These are phyloP conservation scores for Berghia stephanieae DNA, from an alignment of 1,140 invertebrate genomes.

Conservation along the genomic window DNA sequence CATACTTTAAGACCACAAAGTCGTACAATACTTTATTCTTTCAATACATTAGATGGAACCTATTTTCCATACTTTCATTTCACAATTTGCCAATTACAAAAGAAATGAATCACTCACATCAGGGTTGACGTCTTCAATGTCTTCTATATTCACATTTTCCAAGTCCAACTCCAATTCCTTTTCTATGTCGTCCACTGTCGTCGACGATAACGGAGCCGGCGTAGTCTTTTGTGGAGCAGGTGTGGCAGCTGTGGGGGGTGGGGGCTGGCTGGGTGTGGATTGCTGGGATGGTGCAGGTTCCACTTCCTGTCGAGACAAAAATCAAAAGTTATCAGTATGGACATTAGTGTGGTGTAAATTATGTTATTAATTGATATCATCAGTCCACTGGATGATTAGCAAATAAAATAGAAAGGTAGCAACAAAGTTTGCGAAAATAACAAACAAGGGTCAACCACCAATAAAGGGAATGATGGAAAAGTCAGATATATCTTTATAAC, in stretches of 20 bases:
- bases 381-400: too few species aligned
- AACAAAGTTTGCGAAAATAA: too few species aligned
- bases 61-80: not conserved
- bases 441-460: too few species aligned
- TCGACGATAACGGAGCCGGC: slow-evolving; percentile 4
- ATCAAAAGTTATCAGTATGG: not conserved
- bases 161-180: slow-evolving; percentile 69
- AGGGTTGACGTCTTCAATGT: slow-evolving; percentile 55
- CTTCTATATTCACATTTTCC: slow-evolving; percentile 64
- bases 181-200: slow-evolving; percentile 62
- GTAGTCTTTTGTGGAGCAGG: slow-evolving; percentile 16
- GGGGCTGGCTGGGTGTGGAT: slow-evolving; percentile 20
- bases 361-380: too few species aligned
- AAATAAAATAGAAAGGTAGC: too few species aligned
- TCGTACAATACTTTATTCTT: slow-evolving; percentile 13
- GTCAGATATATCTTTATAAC: too few species aligned
- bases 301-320: not conserved
- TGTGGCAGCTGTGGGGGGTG: slow-evolving; percentile 1
- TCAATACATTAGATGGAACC: slow-evolving; percentile 18
- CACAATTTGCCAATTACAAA: not conserved
- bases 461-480: too few species aligned
- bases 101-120: not conserved
- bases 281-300: not conserved
- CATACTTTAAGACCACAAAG: not conserved
- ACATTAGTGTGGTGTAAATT: too few species aligned